phyloP scores from a whole-genome alignment of 2,797 vertebrate species.

The Spheniscus humboldti region DNA sequence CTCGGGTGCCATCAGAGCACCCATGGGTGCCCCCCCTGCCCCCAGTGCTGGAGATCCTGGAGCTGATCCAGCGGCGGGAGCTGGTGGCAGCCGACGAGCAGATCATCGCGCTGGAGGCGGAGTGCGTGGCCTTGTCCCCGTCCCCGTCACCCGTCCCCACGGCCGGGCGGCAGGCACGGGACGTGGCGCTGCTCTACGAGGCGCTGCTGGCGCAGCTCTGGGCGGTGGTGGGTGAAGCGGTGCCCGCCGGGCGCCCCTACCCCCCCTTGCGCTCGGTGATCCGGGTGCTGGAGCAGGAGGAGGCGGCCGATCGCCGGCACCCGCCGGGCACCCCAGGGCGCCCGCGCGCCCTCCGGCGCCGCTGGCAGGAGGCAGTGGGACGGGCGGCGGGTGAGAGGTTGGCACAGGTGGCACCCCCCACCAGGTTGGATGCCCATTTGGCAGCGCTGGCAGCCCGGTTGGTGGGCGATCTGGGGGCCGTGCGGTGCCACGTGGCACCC shows the following conservation, averaged over 20 bases:
- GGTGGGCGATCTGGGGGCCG: slow-evolving; percentile 83
- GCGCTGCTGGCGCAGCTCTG: slow-evolving; percentile 88
- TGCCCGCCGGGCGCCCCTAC: slow-evolving; percentile 71
- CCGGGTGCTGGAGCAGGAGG: slow-evolving; percentile 87
- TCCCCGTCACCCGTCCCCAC: not conserved
- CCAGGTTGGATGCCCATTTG: slow-evolving; percentile 71
- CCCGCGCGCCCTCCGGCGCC: slow-evolving; percentile 72
- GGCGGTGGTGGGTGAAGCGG: slow-evolving; percentile 83
- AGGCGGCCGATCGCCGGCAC: slow-evolving; percentile 75
- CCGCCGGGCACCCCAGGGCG: slow-evolving; percentile 31
- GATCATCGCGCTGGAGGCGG: slow-evolving; percentile 88
- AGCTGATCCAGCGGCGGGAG: slow-evolving; percentile 85
- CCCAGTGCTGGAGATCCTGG: slow-evolving; percentile 87
- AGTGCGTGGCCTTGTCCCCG: slow-evolving; percentile 60
- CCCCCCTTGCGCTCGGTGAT: slow-evolving; percentile 81
- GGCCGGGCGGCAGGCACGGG: slow-evolving; percentile 80
- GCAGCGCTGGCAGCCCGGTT: slow-evolving; percentile 73
- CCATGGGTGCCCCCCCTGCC: not conserved
- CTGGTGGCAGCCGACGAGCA: slow-evolving; percentile 84
- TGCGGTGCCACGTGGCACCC: slow-evolving; percentile 80
- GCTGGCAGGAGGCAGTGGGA: slow-evolving; percentile 81
- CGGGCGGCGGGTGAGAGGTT: slow-evolving; percentile 75
- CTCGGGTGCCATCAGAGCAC: not conserved
- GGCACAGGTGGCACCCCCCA: slow-evolving; percentile 40
- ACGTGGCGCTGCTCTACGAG: slow-evolving; percentile 88